Base-by-base conservation (phyloP, 2,888 invertebrate genomes). In the Globia sparganii region DNA sequence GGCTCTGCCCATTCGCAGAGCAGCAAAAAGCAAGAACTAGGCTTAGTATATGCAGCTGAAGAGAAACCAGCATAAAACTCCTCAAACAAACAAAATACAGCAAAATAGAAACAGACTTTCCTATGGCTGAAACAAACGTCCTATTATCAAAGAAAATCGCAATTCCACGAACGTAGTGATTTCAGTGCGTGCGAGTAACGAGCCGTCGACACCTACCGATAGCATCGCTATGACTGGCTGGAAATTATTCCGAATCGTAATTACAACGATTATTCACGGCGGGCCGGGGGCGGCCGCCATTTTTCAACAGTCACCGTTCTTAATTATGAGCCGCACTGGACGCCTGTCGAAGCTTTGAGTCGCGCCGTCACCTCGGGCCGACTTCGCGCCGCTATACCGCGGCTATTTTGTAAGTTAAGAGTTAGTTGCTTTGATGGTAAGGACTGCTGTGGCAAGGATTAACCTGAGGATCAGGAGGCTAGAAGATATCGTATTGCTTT, bases 271-370 rank as follows among this genome's bases (percentile, higher is more conserved):
- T 96, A 96, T 96, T 96, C 96, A 96, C 96, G 96, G 96, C 95
- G 95, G 96, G 96, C 96, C 96, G 96, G 96, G 96, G 96, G 96
- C 96, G 96, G 96, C 96, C 91, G 96, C 96, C 96, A 96, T 96
- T 96, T 96, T 96, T 96, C 96, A 96, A 96, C 96, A 96, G 96
- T 96, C 96, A 96, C 96, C 96, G 95, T 96, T 96, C 96, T 96
- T 96, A 96, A 96, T 96, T 96, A 96, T 96, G 96, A 96, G 94
- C 95, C 94, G 94, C 92, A 94, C 93, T 96, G 96, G 96, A 96
- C 96, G 96, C 91, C 96, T 96, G 96, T 96, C 96, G 96, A 96
- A 95, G 96, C 96, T 96, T 96, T 96, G 96, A 96, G 96, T 90
- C 94, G 94, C 92, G 95, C 96, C 96, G 96, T 96, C 96, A 96